These are phyloP conservation scores for Nannoperca australis DNA, from an alignment of 2,797 vertebrate species.

Conservation along the genomic window DNA sequence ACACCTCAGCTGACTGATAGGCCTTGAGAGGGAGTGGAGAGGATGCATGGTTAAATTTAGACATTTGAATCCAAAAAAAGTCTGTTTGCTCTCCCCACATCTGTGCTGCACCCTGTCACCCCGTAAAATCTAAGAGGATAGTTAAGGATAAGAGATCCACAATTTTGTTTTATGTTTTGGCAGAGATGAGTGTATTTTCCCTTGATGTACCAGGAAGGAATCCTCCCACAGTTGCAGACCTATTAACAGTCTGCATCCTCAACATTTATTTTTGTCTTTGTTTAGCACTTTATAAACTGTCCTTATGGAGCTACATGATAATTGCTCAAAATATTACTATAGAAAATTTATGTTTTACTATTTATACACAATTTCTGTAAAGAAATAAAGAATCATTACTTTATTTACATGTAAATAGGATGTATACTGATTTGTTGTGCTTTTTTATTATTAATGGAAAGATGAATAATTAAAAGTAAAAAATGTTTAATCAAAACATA, in stretches of 20 bases:
- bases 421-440: not conserved
- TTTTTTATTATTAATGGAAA: too few relatives aligned
- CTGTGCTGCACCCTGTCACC: constrained; percentile 42
- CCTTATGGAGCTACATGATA: not conserved
- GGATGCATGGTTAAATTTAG: constrained; percentile 82
- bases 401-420: not conserved
- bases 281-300: not conserved
- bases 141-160: not conserved
- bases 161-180: constrained; percentile 25
- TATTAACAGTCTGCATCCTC: not conserved
- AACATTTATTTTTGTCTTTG: not conserved
- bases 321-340: not conserved
- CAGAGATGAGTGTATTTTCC: constrained; percentile 7
- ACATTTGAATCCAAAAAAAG: constrained; percentile 58
- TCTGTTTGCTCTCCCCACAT: constrained; percentile 51
- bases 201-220: constrained; percentile 5
- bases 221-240: not conserved
- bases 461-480: too few relatives aligned
- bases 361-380: not conserved
- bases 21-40: constrained; percentile 62
- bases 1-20: constrained; percentile 83
- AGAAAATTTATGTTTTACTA: not conserved
- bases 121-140: constrained; percentile 5
- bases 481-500: too few relatives aligned
- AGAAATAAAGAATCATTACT: not conserved